Evolutionary conservation across 1,140 invertebrate species (phyloP).

Genomic region (Drosophila sulfurigaster): DNA sequence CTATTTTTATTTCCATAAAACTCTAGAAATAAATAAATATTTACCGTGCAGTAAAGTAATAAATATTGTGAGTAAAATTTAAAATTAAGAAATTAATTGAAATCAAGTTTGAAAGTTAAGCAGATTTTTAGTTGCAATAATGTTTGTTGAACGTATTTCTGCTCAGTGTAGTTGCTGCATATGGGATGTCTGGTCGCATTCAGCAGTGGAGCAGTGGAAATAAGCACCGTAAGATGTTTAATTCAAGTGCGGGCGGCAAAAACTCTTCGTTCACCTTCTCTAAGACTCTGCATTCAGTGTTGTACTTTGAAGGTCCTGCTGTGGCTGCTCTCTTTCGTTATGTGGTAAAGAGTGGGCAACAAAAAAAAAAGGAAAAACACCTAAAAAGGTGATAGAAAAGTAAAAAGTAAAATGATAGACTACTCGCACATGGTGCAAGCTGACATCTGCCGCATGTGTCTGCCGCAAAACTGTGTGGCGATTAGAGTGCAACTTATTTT

Average conservation of each 20-base stretch:
- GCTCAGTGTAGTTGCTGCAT: slow-evolving; percentile 41
- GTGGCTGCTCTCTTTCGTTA: slow-evolving; percentile 42
- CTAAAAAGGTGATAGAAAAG: slow-evolving; percentile 1
- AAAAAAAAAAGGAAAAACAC: background rate
- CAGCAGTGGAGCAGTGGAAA: slow-evolving; percentile 35
- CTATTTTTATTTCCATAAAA: no score
- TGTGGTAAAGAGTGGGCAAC: slow-evolving; percentile 42
- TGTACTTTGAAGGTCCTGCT: slow-evolving; percentile 18
- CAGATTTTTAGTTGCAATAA: background rate
- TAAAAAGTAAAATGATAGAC: slow-evolving; percentile 65
- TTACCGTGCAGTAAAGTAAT: no score
- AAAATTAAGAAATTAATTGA: no score
- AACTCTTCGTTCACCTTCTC: background rate
- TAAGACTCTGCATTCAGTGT: background rate
- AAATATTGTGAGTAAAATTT: no score
- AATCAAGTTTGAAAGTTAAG: no score
- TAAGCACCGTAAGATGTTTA: slow-evolving; percentile 71
- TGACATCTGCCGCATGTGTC: slow-evolving; percentile 45
- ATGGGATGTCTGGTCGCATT: slow-evolving; percentile 32
- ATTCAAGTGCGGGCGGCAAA: slow-evolving; percentile 66
- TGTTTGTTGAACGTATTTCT: background rate
- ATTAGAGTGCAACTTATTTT: slow-evolving; percentile 61
- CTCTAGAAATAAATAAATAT: no score
- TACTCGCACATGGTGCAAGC: slow-evolving; percentile 17
- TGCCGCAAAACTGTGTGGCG: slow-evolving; percentile 55